Base-by-base conservation (phyloP, 2,113 vertebrate species). In the Hirundichthys speculiger region DNA sequence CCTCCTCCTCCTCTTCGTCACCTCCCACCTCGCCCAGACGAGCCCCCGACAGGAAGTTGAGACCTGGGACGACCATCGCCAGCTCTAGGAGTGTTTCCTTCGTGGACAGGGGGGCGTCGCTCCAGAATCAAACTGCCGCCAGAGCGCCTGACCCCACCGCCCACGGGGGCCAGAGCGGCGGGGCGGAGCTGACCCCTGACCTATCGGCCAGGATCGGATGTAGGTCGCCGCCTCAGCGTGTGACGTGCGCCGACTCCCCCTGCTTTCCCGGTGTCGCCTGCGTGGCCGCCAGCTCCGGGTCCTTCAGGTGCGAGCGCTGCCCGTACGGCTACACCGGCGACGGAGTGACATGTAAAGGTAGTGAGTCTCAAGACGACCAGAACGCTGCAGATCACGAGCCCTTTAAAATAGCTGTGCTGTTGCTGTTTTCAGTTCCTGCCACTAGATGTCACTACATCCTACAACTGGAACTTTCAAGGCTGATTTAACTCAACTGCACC, bases 321-420 rank as follows among this genome's bases (percentile, higher is more conserved):
- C 96, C 95, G 0, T 81, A 77, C 0, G 94, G 95, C 2, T 98
- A 95, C 78, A 91, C 90, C 0, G 92, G 95, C 56, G 90, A 96
- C 70, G 95, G 95, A 71, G 55, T 93, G 64, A 76, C 25, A 13
- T 97, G 96, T 80, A 93, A 83, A 96, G 95, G 95, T 97, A 43
- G 20, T 1, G 27, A 24, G 18, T 5, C 21, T n/a, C n/a, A n/a
- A n/a, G n/a, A n/a, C n/a, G n/a, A n/a, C n/a, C n/a, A n/a, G n/a
- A n/a, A n/a, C n/a, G n/a, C n/a, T n/a, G n/a, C n/a, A n/a, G n/a
- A n/a, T n/a, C n/a, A n/a, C n/a, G n/a, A n/a, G n/a, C n/a, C n/a
- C n/a, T n/a, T n/a, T n/a, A n/a, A n/a, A n/a, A n/a, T n/a, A n/a
- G n/a, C n/a, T n/a, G n/a, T n/a, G n/a, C n/a, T n/a, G n/a, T n/a